A percentile compares a stretch with the other conserved stretches of the same genome.
Conservation (phyloP, 2,113 vertebrate genomes). For the Indicator maculatus region DNA sequence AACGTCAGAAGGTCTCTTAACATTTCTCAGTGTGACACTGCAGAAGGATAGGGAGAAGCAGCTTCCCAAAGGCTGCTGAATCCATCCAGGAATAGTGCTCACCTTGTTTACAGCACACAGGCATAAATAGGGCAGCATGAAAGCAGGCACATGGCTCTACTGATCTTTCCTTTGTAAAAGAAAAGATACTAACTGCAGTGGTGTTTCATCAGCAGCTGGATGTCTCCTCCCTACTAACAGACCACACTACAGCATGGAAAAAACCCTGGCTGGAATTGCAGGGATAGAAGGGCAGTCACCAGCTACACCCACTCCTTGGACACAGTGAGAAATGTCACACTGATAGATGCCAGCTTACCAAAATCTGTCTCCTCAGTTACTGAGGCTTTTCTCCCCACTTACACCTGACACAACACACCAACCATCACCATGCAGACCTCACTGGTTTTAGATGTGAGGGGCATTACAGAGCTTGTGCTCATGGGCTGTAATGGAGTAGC, state of each 20-base stretch:
- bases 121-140: background rate
- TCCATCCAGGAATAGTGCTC: background rate
- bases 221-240: background rate
- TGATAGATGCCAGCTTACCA: background rate
- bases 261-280: background rate
- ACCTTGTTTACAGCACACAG: background rate
- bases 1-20: background rate
- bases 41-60: background rate
- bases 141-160: background rate
- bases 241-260: background rate
- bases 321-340: background rate
- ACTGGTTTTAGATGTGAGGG: background rate
- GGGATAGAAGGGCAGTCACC: fast-evolving
- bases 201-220: background rate
- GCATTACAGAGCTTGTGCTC: background rate
- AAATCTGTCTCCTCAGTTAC: background rate
- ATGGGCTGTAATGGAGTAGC: background rate
- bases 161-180: background rate
- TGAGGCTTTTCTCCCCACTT: background rate
- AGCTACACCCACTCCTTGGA: background rate
- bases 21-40: background rate
- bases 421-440: background rate
- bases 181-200: background rate
- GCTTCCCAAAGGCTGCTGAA: background rate
- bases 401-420: background rate